Evolutionary conservation across 2,888 invertebrate genomes (phyloP).

Genomic region (Ernsta delagoae): DNA sequence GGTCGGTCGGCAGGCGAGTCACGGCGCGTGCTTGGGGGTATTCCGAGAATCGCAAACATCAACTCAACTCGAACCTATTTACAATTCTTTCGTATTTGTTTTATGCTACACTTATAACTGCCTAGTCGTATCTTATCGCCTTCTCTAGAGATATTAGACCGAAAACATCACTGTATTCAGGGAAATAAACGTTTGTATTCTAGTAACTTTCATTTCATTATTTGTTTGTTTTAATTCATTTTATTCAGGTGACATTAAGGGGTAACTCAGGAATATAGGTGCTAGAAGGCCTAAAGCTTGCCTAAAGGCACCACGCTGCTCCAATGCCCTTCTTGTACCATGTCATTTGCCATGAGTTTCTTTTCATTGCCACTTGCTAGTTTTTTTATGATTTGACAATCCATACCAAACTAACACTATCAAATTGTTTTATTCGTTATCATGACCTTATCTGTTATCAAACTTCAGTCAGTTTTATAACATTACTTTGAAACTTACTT

Average conservation of each 20-base stretch:
- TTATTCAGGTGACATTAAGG: too few relatives aligned
- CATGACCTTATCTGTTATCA: conserved; percentile 20
- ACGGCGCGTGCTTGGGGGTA: conserved; percentile 69
- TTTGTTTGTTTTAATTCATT: too few relatives aligned
- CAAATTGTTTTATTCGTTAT: conserved; percentile 23
- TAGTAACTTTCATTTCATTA: too few relatives aligned
- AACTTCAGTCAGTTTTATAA: conserved; percentile 19
- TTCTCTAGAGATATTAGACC: conserved; percentile 12
- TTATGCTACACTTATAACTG: background rate
- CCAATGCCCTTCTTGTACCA: too few relatives aligned
- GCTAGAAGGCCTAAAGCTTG: too few relatives aligned
- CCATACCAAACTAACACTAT: conserved; percentile 16
- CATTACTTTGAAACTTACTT: background rate
- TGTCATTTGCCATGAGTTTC: too few relatives aligned
- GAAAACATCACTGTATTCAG: conserved; percentile 29
- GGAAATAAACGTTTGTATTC: conserved; percentile 4
- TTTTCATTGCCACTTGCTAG: too few relatives aligned
- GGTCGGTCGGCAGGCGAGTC: conserved; percentile 44
- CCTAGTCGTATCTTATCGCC: conserved; percentile 25
- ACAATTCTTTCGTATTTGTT: conserved; percentile 26
- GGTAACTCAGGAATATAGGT: too few relatives aligned
- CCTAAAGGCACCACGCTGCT: too few relatives aligned
- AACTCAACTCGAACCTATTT: conserved; percentile 46
- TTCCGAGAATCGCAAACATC: conserved; percentile 69
- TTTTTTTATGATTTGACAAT: background rate